phyloP scores from a whole-genome alignment of 2,797 vertebrate genomes.

The Neomorphus geoffroyi region DNA sequence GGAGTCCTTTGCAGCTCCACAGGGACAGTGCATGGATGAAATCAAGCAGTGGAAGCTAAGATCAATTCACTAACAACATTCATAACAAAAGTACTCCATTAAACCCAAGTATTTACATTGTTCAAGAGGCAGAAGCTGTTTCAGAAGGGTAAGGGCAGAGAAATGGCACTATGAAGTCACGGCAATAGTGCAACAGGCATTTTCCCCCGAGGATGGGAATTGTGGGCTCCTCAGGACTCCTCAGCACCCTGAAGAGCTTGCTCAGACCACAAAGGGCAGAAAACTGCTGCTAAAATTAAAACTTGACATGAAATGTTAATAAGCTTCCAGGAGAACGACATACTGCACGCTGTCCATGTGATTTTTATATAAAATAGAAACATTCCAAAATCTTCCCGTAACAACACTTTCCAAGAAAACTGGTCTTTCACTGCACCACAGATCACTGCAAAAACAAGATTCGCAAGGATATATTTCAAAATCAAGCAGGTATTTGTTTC shows the following conservation, averaged over 20 bases:
- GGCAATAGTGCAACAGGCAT: accelerated
- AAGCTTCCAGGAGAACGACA: not conserved
- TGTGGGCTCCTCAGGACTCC: not conserved
- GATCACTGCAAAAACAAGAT: not conserved
- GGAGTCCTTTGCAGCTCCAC: not conserved
- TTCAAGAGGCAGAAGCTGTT: not conserved
- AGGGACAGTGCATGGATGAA: not conserved
- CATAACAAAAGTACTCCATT: not conserved
- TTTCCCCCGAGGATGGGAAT: accelerated
- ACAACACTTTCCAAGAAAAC: not conserved
- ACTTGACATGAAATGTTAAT: not conserved
- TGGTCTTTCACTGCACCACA: not conserved
- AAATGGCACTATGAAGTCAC: not conserved
- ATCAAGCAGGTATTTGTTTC: not conserved
- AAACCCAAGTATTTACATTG: not conserved
- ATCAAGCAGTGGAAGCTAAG: not conserved
- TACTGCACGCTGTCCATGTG: not conserved
- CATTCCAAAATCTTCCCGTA: not conserved
- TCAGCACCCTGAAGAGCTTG: not conserved
- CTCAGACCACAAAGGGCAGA: not conserved
- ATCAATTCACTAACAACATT: not conserved
- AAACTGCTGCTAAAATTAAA: not conserved
- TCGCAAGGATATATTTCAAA: not conserved
- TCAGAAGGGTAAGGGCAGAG: not conserved
- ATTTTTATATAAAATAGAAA: not conserved